phyloP scores from a whole-genome alignment of 2,797 vertebrate species.

The Diglossa cyanea region DNA sequence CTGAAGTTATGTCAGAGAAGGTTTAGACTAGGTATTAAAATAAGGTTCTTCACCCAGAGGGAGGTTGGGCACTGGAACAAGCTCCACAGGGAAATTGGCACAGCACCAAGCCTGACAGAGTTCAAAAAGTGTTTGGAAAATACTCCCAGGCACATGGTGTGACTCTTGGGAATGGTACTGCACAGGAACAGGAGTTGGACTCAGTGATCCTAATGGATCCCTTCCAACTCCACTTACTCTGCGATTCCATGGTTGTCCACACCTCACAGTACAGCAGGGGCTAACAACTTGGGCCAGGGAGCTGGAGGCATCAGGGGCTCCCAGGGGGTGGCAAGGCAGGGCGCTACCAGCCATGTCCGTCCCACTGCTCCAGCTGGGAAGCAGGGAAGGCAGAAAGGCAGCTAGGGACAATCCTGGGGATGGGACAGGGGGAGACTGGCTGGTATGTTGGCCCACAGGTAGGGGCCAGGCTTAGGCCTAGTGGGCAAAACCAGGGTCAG shows the following conservation, averaged over 20 bases:
- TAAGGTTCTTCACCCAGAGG: background rate
- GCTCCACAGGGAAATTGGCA: background rate
- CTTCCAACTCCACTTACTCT: background rate
- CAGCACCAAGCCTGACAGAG: background rate
- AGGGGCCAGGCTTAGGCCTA: background rate
- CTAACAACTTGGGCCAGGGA: background rate
- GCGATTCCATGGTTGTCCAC: background rate
- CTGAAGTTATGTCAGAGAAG: background rate
- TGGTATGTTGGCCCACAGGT: rapidly evolving
- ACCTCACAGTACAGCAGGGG: rapidly evolving
- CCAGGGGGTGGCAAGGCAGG: rapidly evolving
- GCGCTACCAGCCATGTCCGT: rapidly evolving
- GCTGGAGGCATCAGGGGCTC: rapidly evolving
- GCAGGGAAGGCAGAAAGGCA: background rate
- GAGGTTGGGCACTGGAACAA: rapidly evolving
- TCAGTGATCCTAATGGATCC: background rate
- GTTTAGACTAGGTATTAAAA: background rate
- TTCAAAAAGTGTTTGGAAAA: background rate
- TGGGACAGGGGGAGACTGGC: rapidly evolving
- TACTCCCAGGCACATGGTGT: rapidly evolving
- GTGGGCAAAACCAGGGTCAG: background rate
- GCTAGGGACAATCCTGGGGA: rapidly evolving
- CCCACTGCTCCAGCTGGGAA: background rate
- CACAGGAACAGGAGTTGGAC: background rate
- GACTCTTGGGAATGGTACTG: background rate